Evolutionary conservation across 2,797 vertebrate species (phyloP).

Genomic region (Cuniculus paca): DNA sequence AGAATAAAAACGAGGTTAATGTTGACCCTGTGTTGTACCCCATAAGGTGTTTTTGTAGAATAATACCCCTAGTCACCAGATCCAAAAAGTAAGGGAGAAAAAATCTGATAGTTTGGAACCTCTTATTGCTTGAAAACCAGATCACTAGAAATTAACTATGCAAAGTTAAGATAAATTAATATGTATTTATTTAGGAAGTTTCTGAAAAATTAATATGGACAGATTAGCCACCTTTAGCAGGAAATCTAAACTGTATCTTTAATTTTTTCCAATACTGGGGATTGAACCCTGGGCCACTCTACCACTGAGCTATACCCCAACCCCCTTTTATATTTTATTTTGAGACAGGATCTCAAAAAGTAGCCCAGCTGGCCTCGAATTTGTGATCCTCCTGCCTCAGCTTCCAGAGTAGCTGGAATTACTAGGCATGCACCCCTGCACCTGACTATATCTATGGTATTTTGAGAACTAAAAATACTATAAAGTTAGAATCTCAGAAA

Average conservation of each 20-base stretch:
- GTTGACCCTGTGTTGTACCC: background rate
- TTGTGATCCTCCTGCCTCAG: background rate
- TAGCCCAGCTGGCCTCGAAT: background rate
- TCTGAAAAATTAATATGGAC: background rate
- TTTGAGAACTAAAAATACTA: background rate
- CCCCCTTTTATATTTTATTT: background rate
- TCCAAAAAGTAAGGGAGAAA: background rate
- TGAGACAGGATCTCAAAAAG: background rate
- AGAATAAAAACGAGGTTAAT: background rate
- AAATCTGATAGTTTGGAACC: background rate
- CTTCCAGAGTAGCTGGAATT: background rate
- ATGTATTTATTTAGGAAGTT: constrained; percentile 17
- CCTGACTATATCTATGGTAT: background rate
- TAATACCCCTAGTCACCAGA: background rate
- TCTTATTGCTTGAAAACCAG: constrained; percentile 53
- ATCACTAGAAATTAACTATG: constrained; percentile 30
- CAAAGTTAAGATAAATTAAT: constrained; percentile 31
- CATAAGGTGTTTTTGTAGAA: constrained; percentile 3
- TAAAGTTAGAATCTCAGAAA: background rate
- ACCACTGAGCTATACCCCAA: background rate
- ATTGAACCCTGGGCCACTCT: background rate
- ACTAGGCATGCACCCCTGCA: background rate
- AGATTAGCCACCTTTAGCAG: background rate
- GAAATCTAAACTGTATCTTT: background rate
- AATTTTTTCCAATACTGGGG: background rate